A percentile compares a stretch with the other conserved stretches of the same genome.
Evolutionary conservation across 2,113 vertebrate species (phyloP).

Genomic region (Hymenochirus boettgeri): DNA sequence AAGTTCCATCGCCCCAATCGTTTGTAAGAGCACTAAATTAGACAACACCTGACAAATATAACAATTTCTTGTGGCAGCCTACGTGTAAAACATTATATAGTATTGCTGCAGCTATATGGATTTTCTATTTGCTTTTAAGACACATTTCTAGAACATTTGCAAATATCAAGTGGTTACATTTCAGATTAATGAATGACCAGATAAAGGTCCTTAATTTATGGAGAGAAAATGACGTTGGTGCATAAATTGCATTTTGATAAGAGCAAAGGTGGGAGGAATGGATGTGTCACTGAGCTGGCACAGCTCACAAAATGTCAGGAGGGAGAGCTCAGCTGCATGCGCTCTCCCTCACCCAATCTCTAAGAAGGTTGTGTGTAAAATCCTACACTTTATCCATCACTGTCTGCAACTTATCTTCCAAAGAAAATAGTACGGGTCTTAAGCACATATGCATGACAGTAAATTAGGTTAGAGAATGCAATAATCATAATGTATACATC

Average conservation of each 20-base stretch:
- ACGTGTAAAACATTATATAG: no score
- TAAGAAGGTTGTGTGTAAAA: constrained; percentile 14
- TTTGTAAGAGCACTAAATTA: no score
- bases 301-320: constrained; percentile 14
- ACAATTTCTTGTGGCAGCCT: no score
- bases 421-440: background rate
- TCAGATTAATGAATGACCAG: background rate
- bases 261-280: background rate
- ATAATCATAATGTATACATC: constrained; percentile 20
- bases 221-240: background rate
- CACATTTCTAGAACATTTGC: no score
- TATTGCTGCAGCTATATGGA: no score
- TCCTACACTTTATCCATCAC: constrained; percentile 16
- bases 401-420: constrained; percentile 22
- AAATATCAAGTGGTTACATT: constrained; percentile 2
- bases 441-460: constrained; percentile 5
- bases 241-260: background rate
- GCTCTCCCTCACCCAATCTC: background rate
- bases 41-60: no score
- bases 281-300: constrained; percentile 3
- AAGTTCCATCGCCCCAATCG: no score
- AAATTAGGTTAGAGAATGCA: constrained; percentile 14
- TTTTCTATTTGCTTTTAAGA: no score
- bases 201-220: constrained; percentile 2
- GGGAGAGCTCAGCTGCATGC: background rate